Conservation (phyloP, 2,113 vertebrate species). For the Ceuthmochares aereus region DNA sequence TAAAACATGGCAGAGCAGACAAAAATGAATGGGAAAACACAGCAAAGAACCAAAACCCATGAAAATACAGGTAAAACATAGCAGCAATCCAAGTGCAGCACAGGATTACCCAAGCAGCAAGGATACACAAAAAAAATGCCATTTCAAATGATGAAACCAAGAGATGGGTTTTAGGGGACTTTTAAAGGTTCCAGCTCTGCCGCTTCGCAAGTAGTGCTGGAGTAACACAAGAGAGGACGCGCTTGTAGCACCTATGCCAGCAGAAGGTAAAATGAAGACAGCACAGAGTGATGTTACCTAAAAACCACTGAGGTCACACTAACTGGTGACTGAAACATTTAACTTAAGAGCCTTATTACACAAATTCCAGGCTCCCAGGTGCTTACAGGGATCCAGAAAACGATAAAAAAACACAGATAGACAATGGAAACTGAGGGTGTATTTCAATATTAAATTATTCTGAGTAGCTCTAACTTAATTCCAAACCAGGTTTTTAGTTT, state of each 20-base stretch:
- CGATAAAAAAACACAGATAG: background rate
- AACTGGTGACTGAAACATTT: rapidly evolving
- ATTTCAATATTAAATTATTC: background rate
- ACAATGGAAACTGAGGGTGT: background rate
- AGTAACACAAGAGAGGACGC: rapidly evolving
- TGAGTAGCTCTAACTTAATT: background rate
- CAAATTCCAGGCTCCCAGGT: background rate
- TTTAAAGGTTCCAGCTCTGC: background rate
- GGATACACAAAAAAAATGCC: background rate
- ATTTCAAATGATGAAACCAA: background rate
- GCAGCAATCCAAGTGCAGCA: background rate
- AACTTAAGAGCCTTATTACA: background rate
- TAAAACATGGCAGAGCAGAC: background rate
- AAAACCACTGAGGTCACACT: background rate
- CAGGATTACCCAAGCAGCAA: background rate
- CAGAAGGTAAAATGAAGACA: background rate
- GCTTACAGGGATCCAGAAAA: background rate
- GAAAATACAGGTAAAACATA: rapidly evolving
- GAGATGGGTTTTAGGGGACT: rapidly evolving
- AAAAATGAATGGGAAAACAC: rapidly evolving
- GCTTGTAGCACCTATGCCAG: background rate
- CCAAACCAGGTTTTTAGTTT: background rate
- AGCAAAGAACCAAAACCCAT: background rate
- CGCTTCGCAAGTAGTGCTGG: background rate
- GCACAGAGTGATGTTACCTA: background rate